phyloP scores from a whole-genome alignment of 2,113 vertebrate species.

The Deroptyus accipitrinus region DNA sequence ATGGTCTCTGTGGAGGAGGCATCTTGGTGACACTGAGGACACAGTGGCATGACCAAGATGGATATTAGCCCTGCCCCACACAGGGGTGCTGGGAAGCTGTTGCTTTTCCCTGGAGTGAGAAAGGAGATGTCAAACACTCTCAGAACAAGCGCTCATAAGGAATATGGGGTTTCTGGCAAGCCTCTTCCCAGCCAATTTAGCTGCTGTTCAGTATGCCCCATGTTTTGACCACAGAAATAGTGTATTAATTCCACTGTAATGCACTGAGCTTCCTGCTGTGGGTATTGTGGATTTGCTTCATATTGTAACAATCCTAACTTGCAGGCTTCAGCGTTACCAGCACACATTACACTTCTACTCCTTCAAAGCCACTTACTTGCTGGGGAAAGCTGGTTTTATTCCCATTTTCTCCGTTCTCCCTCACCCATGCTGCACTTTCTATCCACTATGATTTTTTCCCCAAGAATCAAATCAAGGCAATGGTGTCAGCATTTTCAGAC shows the following conservation, averaged over 20 bases:
- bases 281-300: background rate
- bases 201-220: background rate
- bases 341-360: background rate
- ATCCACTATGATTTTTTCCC: background rate
- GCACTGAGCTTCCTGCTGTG: background rate
- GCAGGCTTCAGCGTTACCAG: background rate
- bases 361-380: rapidly evolving
- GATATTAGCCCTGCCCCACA: background rate
- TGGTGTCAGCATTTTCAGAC: background rate
- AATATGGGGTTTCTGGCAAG: background rate
- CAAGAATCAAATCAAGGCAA: background rate
- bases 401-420: background rate
- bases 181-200: background rate
- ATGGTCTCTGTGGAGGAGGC: background rate
- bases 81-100: rapidly evolving
- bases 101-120: background rate
- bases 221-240: background rate
- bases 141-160: background rate
- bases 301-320: background rate
- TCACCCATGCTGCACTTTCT: background rate
- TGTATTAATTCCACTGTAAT: background rate
- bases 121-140: background rate
- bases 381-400: background rate
- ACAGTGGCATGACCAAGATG: rapidly evolving
- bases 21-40: background rate